phyloP scores from a whole-genome alignment of 2,888 invertebrate species.

The Salticus scenicus region DNA sequence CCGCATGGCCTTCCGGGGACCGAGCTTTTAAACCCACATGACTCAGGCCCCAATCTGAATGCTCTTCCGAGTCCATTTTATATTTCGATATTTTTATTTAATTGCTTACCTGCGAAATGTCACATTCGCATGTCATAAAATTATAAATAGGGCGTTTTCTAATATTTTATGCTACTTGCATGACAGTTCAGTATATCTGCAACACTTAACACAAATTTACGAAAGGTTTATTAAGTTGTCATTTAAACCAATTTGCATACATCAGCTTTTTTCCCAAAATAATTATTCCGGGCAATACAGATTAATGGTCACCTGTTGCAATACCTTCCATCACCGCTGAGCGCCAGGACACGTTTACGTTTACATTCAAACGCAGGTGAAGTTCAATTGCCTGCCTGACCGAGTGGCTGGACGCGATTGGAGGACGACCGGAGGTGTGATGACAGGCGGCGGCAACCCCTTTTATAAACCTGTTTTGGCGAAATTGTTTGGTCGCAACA shows the following conservation, averaged over 20 bases:
- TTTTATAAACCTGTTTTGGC: not conserved
- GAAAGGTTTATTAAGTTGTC: no score
- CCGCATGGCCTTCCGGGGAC: slow-evolving; percentile 94
- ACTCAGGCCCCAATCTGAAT: slow-evolving; percentile 72
- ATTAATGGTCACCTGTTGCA: not conserved
- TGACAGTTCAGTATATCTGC: no score
- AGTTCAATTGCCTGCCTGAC: not conserved
- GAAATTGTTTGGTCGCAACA: not conserved
- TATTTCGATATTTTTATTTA: not conserved
- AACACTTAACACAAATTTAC: no score
- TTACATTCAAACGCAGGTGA: slow-evolving; percentile 5
- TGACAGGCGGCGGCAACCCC: not conserved
- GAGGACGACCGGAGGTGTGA: slow-evolving; percentile 1
- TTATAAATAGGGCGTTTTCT: no score
- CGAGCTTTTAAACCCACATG: slow-evolving; percentile 86
- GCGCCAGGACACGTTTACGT: not conserved
- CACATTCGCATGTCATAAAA: not conserved
- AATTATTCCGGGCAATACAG: no score
- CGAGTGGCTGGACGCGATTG: not conserved
- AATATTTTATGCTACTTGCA: no score
- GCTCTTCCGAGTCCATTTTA: slow-evolving; percentile 58
- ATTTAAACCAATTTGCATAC: no score
- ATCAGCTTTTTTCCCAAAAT: no score
- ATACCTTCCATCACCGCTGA: not conserved
- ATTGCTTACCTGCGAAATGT: not conserved